phyloP scores from a whole-genome alignment of 2,888 invertebrate species.

The Melanargia galathea region DNA sequence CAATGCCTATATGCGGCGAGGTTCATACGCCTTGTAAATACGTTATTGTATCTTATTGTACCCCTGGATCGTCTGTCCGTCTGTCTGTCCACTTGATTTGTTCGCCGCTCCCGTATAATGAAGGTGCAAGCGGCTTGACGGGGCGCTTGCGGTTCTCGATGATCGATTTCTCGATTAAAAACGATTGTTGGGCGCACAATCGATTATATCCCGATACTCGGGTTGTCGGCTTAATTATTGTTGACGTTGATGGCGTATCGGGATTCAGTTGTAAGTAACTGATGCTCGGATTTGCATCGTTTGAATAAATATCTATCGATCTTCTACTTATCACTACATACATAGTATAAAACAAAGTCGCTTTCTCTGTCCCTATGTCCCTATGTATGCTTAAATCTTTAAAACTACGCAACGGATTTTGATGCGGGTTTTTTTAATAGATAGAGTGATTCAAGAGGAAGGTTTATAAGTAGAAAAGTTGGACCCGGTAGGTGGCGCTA shows the following conservation, averaged over 20 bases:
- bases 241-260: conserved; percentile 47
- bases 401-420: no score
- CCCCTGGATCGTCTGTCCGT: conserved; percentile 63
- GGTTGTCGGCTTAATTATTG: conserved; percentile 56
- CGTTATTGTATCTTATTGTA: conserved; percentile 59
- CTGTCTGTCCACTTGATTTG: conserved; percentile 68
- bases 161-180: conserved; percentile 66
- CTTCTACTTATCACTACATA: no score
- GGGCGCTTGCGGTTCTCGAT: conserved; percentile 55
- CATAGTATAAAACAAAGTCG: no score
- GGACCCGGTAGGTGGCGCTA: no score
- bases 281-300: conserved; percentile 18
- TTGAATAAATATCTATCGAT: no score
- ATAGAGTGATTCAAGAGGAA: no score
- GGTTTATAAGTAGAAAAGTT: no score
- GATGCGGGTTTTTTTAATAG: no score
- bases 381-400: no score
- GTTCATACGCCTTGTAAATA: conserved; percentile 66
- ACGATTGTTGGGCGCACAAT: conserved; percentile 59
- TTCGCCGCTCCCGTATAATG: conserved; percentile 71
- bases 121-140: conserved; percentile 65
- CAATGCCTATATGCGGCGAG: conserved; percentile 50
- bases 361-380: no score
- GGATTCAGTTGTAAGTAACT: conserved; percentile 33
- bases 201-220: conserved; percentile 52